Evolutionary conservation across 2,888 invertebrate species (phyloP).

Genomic region (Nephrotoma flavescens): DNA sequence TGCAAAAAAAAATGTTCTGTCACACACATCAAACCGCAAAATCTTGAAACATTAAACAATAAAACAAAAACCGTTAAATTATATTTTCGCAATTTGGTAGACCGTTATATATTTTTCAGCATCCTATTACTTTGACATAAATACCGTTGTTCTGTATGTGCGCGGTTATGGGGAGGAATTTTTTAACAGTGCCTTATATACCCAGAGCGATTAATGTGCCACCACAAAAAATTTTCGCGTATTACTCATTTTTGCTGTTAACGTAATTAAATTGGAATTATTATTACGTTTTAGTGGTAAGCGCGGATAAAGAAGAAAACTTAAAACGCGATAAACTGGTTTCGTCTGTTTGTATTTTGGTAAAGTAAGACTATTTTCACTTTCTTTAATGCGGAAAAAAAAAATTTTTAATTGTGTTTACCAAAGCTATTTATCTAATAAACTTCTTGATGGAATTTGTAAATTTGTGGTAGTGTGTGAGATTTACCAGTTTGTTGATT

Average conservation of each 20-base stretch:
- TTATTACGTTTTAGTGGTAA: background rate
- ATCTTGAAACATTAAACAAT: background rate
- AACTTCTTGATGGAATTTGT: background rate
- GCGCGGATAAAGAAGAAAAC: background rate
- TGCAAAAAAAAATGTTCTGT: background rate
- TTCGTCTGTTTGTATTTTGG: background rate
- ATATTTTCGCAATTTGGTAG: background rate
- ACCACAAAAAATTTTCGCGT: background rate
- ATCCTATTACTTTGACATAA: background rate
- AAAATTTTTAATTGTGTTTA: background rate
- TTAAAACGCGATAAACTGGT: background rate
- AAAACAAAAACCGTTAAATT: background rate
- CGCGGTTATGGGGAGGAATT: background rate
- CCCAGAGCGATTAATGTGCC: background rate
- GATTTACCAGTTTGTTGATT: background rate
- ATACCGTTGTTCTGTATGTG: background rate
- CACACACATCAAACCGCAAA: background rate
- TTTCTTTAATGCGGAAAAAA: background rate
- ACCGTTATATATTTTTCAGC: background rate
- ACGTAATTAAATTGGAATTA: background rate
- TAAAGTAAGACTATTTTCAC: background rate
- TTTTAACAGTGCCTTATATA: background rate
- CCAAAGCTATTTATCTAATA: background rate
- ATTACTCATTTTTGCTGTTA: background rate
- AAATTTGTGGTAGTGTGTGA: background rate